Percentiles rank a stretch among this genome's conserved stretches.
phyloP scores from a whole-genome alignment of 2,797 vertebrate species.

The Malurus splendens region DNA sequence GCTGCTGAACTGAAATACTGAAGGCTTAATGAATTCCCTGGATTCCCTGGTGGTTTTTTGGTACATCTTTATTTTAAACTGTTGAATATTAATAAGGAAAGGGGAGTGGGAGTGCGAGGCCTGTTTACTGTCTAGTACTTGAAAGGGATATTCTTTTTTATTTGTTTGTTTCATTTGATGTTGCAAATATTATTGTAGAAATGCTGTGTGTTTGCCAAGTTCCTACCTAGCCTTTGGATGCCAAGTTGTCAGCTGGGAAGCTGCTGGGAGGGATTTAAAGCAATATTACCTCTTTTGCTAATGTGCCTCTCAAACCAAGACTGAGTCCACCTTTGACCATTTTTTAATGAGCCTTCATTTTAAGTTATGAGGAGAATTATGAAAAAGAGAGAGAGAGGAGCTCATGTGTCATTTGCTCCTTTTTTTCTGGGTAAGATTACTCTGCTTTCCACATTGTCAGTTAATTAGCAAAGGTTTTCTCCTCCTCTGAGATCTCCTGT shows the following conservation, averaged over 20 bases:
- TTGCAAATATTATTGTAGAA: conserved; percentile 52
- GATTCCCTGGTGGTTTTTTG: conserved; percentile 50
- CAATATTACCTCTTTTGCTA: neutral
- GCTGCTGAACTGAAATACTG: conserved; percentile 45
- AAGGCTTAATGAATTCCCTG: conserved; percentile 51
- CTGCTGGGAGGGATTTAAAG: conserved; percentile 62
- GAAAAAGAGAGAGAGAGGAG: neutral
- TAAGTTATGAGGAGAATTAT: neutral
- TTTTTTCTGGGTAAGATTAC: neutral
- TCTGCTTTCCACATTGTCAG: neutral
- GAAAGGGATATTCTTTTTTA: conserved; percentile 27
- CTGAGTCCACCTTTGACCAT: neutral
- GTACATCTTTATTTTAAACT: conserved; percentile 66
- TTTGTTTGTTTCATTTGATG: conserved; percentile 67
- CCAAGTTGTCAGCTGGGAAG: conserved; percentile 70
- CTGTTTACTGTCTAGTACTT: conserved; percentile 34
- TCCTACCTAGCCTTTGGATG: conserved; percentile 57
- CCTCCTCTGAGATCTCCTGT: neutral
- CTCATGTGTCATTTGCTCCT: neutral
- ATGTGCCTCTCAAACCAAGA: neutral
- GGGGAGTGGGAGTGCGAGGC: conserved; percentile 65
- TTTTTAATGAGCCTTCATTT: neutral
- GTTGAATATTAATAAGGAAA: conserved; percentile 61
- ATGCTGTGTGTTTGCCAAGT: conserved; percentile 19
- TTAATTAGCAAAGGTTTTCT: conserved; percentile 25